Evolutionary conservation across 1,140 invertebrate species (phyloP).

Genomic region (Anoplolepis gracilipes): DNA sequence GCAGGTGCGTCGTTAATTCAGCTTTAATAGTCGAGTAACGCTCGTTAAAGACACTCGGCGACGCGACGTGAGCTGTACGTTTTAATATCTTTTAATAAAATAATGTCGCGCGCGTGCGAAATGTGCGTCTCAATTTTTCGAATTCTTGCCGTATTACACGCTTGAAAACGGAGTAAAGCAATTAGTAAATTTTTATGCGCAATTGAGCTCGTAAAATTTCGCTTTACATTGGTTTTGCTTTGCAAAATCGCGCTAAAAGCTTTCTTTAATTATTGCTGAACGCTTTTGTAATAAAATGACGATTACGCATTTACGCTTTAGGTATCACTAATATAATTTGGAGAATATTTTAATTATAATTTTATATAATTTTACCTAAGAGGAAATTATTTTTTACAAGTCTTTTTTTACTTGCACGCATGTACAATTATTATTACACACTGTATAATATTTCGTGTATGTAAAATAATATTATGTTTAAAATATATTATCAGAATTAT

Average conservation of each 20-base stretch:
- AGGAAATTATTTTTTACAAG: neutral
- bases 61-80: neutral
- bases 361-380: constrained; percentile 4
- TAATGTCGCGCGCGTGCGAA: constrained; percentile 11
- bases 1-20: constrained; percentile 53
- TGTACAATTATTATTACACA: neutral
- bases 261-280: constrained; percentile 53
- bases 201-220: constrained; percentile 34
- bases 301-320: constrained; percentile 35
- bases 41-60: constrained; percentile 52
- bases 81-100: constrained; percentile 56
- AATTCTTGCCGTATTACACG: constrained; percentile 30
- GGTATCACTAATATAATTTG: constrained; percentile 26
- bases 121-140: constrained; percentile 34
- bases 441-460: too few species aligned
- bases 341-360: constrained; percentile 17
- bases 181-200: constrained; percentile 59
- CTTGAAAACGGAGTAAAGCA: constrained; percentile 40
- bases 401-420: neutral
- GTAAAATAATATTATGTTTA: neutral
- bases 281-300: constrained; percentile 15
- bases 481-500: neutral
- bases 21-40: constrained; percentile 50
- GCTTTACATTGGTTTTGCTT: constrained; percentile 14
- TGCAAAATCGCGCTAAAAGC: constrained; percentile 37